phyloP scores from a whole-genome alignment of 2,797 vertebrate species.

The Tenualosa ilisha region DNA sequence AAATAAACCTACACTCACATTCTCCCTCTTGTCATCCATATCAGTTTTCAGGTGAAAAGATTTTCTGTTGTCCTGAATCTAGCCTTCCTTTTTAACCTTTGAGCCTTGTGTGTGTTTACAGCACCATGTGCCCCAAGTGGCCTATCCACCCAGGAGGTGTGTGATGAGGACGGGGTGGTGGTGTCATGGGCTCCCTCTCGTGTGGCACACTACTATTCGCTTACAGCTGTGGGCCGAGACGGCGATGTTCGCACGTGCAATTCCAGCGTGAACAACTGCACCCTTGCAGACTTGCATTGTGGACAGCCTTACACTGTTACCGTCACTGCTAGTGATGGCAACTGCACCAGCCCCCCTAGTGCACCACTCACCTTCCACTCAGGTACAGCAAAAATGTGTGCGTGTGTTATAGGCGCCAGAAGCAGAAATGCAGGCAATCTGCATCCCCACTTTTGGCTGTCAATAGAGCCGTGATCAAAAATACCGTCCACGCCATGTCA shows the following conservation, averaged over 20 bases:
- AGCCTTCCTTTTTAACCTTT: neutral
- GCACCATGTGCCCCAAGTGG: slow-evolving; percentile 71
- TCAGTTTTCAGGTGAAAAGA: neutral
- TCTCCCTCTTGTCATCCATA: no score
- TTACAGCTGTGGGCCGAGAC: slow-evolving; percentile 60
- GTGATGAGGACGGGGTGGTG: slow-evolving; percentile 54
- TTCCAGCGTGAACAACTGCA: slow-evolving; percentile 62
- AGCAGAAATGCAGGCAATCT: no score
- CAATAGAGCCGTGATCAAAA: no score
- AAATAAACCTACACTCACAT: neutral
- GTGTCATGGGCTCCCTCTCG: slow-evolving; percentile 65
- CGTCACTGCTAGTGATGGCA: slow-evolving; percentile 60
- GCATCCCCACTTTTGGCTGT: no score
- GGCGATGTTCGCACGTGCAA: slow-evolving; percentile 59
- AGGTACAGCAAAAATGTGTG: slow-evolving; percentile 54
- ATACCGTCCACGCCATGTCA: no score
- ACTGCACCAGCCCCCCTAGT: slow-evolving; percentile 65
- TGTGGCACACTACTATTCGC: slow-evolving; percentile 62
- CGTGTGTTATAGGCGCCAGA: no score
- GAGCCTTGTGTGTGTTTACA: slow-evolving; percentile 38
- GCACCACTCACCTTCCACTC: slow-evolving; percentile 55
- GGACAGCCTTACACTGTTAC: slow-evolving; percentile 64
- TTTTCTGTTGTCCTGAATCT: neutral
- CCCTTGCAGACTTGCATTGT: slow-evolving; percentile 64
- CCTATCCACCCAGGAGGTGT: slow-evolving; percentile 53